Percentiles rank a stretch among this genome's conserved stretches.
Conservation (phyloP, 2,888 invertebrate genomes). For the Imbricaverruca yamaguchii region DNA sequence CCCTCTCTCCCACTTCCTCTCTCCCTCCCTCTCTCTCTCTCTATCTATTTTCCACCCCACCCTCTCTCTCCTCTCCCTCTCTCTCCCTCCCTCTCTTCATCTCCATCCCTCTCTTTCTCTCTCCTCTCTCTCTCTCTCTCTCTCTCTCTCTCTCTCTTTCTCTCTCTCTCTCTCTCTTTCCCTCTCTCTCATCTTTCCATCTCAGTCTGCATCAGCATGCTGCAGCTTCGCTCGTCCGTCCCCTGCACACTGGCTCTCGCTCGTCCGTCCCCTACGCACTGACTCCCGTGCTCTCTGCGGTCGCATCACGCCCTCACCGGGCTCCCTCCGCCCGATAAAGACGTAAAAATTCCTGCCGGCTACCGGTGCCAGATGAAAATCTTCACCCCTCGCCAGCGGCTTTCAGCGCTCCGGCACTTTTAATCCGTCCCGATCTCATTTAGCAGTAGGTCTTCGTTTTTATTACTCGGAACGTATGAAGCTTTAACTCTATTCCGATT, state of each 20-base stretch:
- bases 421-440: constrained; percentile 17
- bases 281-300: neutral
- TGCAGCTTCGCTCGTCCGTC: neutral
- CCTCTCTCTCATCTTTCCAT: neutral
- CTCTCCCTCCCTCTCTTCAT: neutral
- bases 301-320: neutral
- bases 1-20: neutral
- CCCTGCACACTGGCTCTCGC: neutral
- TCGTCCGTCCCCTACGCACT: neutral
- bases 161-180: neutral
- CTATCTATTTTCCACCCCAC: neutral
- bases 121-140: neutral
- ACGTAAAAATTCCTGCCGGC: constrained; percentile 17
- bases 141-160: neutral
- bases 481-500: constrained; percentile 21
- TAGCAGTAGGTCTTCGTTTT: constrained; percentile 21
- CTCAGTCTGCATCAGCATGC: neutral
- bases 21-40: neutral
- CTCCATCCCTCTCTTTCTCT: neutral
- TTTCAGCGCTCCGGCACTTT: constrained; percentile 19
- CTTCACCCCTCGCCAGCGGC: constrained; percentile 9
- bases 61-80: neutral
- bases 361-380: neutral
- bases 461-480: constrained; percentile 21
- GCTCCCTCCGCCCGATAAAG: neutral